Evolutionary conservation across 2,888 invertebrate species (phyloP), one percentile per base, ranked within the genome.

Genomic region (Trissonchulus sp.): DNA sequence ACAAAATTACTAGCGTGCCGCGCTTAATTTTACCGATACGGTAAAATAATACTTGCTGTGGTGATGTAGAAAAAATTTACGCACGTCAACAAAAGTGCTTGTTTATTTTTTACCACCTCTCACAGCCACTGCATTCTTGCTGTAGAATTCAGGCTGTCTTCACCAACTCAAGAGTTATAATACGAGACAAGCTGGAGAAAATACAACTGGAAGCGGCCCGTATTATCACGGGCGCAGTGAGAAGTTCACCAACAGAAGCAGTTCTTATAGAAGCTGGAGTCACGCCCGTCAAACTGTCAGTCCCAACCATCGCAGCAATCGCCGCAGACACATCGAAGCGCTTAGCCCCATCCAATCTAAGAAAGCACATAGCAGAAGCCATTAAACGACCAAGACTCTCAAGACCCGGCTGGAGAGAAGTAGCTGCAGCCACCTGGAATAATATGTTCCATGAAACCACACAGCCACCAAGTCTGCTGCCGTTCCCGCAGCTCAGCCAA

Each of bases 181-280:
- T 60, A 60, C 60, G 18, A n/a, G 18, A 60, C n/a, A 60, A 60
- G 18, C 60, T 60, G 60, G 60, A 60, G n/a, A 60, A n/a, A 60
- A 23, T 60, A 18, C 18, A 60, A 60, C 60, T 60, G 18, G 18
- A 60, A 60, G 60, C 60, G n/a, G 60, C 60, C 60, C 18, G 18
- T 23, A 18, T 60, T 60, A 60, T 60, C 18, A 60, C 60, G 60
- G 60, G 60, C 60, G 60, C 60, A n/a, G 60, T 60, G 18, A 60
- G 60, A 18, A 60, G 60, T 60, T 60, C 60, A n/a, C 60, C 60
- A 18, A 60, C 18, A n/a, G n/a, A 60, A 60, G 60, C 60, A 60
- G 60, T 60, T 23, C 60, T 60, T 18, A 23, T n/a, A 18, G 60
- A 60, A n/a, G 60, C 60, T n/a, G 60, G 60, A 18, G 18, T 60